These are phyloP conservation scores for Masnerella sp. DNA, from an alignment of 2,888 invertebrate species.

Conservation along the genomic window DNA sequence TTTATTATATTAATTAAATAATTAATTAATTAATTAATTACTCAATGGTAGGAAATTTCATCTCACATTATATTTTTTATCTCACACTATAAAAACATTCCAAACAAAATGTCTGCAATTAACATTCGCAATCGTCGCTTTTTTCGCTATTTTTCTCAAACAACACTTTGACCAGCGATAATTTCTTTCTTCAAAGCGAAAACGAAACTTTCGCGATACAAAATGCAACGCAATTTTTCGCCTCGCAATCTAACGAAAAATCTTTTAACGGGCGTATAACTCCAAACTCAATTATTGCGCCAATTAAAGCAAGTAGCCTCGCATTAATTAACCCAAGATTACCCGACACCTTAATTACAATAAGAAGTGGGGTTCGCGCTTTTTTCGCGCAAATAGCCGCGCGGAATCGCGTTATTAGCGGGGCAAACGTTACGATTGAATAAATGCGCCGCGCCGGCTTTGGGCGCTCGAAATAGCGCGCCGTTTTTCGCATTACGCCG, in stretches of 20 bases:
- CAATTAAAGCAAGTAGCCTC: slow-evolving; percentile 16
- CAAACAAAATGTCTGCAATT: no score
- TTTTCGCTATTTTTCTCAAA: no score
- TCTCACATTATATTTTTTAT: no score
- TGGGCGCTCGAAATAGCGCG: slow-evolving; percentile 30
- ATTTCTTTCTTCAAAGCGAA: no score
- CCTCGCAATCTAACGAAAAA: neutral
- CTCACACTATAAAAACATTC: no score
- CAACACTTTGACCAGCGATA: no score
- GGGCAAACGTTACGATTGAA: slow-evolving; percentile 29
- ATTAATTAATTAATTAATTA: no score
- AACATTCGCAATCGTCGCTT: no score
- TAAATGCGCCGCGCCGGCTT: slow-evolving; percentile 27
- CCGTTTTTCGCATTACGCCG: slow-evolving; percentile 45
- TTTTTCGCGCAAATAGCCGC: slow-evolving; percentile 11
- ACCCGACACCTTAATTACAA: slow-evolving; percentile 17
- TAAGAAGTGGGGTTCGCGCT: slow-evolving; percentile 7
- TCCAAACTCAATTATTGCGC: slow-evolving; percentile 15
- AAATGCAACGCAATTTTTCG: slow-evolving; percentile 4
- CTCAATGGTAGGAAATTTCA: no score
- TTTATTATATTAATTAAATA: no score
- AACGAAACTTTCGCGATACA: no score
- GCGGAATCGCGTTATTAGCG: slow-evolving; percentile 28
- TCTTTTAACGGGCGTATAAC: no score
- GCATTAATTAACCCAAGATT: slow-evolving; percentile 17